phyloP scores from a whole-genome alignment of 2,113 vertebrate genomes.

The Thryonomys swinderianus region DNA sequence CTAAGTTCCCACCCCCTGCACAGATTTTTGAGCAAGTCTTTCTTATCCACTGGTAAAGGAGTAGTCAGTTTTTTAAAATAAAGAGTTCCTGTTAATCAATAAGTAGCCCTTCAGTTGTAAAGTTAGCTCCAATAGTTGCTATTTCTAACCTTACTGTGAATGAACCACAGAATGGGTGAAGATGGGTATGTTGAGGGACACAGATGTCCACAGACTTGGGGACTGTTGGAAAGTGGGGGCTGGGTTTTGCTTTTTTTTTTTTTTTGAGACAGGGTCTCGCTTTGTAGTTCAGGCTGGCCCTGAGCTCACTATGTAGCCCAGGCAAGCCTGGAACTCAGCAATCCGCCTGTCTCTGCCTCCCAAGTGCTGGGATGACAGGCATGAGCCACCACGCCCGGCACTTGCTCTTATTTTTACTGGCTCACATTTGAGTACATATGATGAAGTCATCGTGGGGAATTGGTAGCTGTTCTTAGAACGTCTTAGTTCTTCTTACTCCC shows the following conservation, averaged over 20 bases:
- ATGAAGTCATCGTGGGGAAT: not conserved
- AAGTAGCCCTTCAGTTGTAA: not conserved
- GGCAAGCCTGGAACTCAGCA: no score
- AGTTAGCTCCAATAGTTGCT: slow-evolving; percentile 39
- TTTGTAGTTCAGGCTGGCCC: no score
- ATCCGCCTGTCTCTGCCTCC: no score
- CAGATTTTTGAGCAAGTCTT: slow-evolving; percentile 43
- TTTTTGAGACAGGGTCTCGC: no score
- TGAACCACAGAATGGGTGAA: not conserved
- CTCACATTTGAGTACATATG: not conserved
- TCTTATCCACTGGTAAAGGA: slow-evolving; percentile 40
- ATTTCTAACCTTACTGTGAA: slow-evolving; percentile 9
- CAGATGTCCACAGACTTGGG: not conserved
- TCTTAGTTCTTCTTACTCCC: not conserved
- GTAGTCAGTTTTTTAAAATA: not conserved
- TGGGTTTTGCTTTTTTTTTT: no score
- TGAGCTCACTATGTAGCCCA: no score
- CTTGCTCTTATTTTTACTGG: not conserved
- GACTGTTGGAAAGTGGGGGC: not conserved
- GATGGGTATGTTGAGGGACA: not conserved
- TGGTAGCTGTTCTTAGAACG: not conserved
- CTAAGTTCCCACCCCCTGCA: no score
- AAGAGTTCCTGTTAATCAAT: not conserved
- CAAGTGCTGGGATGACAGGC: no score
- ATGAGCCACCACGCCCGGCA: no score